Base-by-base conservation (phyloP, 2,888 invertebrate genomes). In the Coecobrya sp. region DNA sequence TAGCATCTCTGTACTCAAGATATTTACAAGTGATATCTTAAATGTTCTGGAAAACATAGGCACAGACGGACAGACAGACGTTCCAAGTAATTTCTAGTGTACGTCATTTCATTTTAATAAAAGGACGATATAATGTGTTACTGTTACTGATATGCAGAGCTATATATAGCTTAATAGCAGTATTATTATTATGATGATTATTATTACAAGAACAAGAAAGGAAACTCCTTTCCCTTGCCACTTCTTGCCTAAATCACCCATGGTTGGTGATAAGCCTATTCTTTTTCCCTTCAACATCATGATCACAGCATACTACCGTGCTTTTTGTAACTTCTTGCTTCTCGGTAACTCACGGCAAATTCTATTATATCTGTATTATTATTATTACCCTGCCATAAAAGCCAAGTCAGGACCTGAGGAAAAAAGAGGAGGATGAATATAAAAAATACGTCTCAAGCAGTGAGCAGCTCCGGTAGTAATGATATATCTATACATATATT, bases 341-440 rank as follows among this genome's bases (percentile, higher is more conserved):
- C 86, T 76, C 36, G 81, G 70, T 59, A 91, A 91, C 86, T 91
- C 86, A 85, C 36, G 81, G 70, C 70, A 91, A 91, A 91, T 91
- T 91, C 91, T 91, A 91, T 91, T 91, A 91, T 91, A 91, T 55
- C 70, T 87, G 55, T 91, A 86, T 86, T 86, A 91, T 91, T 86
- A 91, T 91, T 86, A 91, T 68, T 91, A 91, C 82, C 42, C 86
- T 81, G 52, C 70, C 70, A 91, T 86, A 91, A 91, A 91, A 82
- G 76, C 70, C 52, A 76, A 90, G 84, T 85, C 85, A 86, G 59
- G 27, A 90, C 70, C 84, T 30, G 52, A 68, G 49, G 76, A 84
- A 27, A 70, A 55, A 82, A 49, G 59, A 10, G 42, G 49, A 55
- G 42, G n/a, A n/a, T n/a, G n/a, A 49, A 30, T 4, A 73, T 16